Evolutionary conservation across 2,113 vertebrate genomes (phyloP), one percentile per base, ranked within the genome.

Genomic region (Labeo catla): DNA sequence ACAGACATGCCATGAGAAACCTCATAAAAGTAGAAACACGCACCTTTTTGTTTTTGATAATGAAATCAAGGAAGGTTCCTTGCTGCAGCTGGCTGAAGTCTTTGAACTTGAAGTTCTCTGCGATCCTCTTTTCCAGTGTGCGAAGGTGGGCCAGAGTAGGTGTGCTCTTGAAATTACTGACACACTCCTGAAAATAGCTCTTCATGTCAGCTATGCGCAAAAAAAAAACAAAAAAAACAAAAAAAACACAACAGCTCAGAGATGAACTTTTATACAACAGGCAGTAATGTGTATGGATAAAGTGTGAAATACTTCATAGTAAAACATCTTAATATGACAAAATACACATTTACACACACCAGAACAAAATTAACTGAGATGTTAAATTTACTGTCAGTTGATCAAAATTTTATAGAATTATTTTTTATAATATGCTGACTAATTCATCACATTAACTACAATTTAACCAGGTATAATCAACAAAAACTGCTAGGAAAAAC

Each of bases 61-160:
- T 90, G 87, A 94, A 95, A 2, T 95, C 93, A 47, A 96, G 88
- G 84, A 95, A 96, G 78, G 87, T 93, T n/a, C 95, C 95, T 81
- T 93, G 92, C 63, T 93, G 90, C 52, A 96, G 88, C 77, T 88
- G 91, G 8, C 57, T 54, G 91, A 96, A 95, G 50, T 94, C 91
- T 86, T 89, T 92, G 77, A 93, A 90, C 8, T 90, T 89, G 66
- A 96, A 95, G 68, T 96, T 90, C 73, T 94, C 92, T 2, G 57
- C 89, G 79, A 96, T 66, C 77, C 93, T 93, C 90, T 21, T 93
- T 91, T 96, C 95, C 83, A 95, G 83, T 16, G 89, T 59, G 11
- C 91, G 89, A 8, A 95, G 76, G 84, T 92, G 86, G 23, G 83
- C 81, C 78, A 96, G 90, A 61, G 91, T 93, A 85, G 93, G 61